These are phyloP conservation scores for Atethmia centrago DNA, from an alignment of 2,888 invertebrate genomes.

Conservation along the genomic window DNA sequence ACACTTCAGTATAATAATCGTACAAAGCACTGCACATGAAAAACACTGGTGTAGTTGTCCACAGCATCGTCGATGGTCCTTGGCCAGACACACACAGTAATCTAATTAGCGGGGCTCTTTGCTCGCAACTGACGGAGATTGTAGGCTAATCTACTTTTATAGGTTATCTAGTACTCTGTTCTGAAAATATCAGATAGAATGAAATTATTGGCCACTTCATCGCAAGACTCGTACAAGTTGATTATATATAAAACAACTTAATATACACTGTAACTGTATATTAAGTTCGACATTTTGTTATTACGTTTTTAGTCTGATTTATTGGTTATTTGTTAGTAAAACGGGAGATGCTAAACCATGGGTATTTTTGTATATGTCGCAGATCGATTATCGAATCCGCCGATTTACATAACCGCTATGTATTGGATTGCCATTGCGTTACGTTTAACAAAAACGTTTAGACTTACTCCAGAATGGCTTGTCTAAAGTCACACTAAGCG, in stretches of 20 bases:
- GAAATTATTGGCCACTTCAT: slow-evolving; percentile 7
- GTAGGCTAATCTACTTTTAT: slow-evolving; percentile 34
- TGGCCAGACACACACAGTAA: slow-evolving; percentile 39
- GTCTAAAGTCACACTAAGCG: no score
- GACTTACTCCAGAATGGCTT: no score
- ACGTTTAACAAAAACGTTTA: no score
- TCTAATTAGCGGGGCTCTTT: slow-evolving; percentile 48
- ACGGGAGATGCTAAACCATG: no score
- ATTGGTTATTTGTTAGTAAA: background rate
- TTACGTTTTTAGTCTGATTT: background rate
- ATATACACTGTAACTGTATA: background rate
- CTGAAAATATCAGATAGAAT: slow-evolving; percentile 19
- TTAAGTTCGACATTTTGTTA: background rate
- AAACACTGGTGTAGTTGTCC: background rate
- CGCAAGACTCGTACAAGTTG: slow-evolving; percentile 6
- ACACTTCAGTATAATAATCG: background rate
- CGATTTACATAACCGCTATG: no score
- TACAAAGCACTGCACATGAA: slow-evolving; percentile 4
- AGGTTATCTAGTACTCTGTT: slow-evolving; percentile 7
- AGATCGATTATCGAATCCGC: no score
- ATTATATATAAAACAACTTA: slow-evolving; percentile 13
- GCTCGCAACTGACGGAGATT: slow-evolving; percentile 17
- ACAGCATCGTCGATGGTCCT: slow-evolving; percentile 32
- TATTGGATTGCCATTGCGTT: no score
- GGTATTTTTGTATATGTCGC: background rate